phyloP scores from a whole-genome alignment of 2,797 vertebrate species.

The Emydoidea blandingii region DNA sequence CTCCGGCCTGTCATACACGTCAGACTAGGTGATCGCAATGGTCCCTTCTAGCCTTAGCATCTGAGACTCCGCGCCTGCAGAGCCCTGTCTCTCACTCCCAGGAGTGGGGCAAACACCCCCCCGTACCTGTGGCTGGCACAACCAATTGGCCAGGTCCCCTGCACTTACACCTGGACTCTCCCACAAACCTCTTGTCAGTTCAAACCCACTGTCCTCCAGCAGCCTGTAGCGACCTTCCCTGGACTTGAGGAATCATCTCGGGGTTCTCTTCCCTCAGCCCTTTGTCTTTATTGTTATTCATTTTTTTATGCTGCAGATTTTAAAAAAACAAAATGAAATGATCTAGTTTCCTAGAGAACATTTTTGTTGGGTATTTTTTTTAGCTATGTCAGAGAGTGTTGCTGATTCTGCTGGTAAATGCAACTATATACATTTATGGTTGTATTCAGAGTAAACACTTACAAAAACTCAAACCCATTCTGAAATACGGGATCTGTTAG shows the following conservation, averaged over 20 bases:
- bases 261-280: not conserved
- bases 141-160: not conserved
- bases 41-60: not conserved
- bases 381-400: fast-evolving
- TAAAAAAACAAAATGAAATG: conserved; percentile 28
- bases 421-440: fast-evolving
- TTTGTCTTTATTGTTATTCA: not conserved
- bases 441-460: conserved; percentile 31
- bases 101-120: not conserved
- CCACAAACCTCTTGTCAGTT: not conserved
- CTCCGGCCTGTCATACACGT: not conserved
- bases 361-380: not conserved
- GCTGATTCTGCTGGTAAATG: fast-evolving
- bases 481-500: not conserved
- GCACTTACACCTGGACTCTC: not conserved
- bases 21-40: no score
- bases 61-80: not conserved
- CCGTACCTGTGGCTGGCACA: not conserved
- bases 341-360: conserved; percentile 54
- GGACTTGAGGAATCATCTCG: not conserved
- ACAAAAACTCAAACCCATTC: not conserved
- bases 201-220: not conserved
- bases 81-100: not conserved
- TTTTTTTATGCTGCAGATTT: conserved; percentile 59
- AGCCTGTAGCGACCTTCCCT: not conserved